Conservation (phyloP, 2,797 vertebrate species). For the Scleropages formosus region DNA sequence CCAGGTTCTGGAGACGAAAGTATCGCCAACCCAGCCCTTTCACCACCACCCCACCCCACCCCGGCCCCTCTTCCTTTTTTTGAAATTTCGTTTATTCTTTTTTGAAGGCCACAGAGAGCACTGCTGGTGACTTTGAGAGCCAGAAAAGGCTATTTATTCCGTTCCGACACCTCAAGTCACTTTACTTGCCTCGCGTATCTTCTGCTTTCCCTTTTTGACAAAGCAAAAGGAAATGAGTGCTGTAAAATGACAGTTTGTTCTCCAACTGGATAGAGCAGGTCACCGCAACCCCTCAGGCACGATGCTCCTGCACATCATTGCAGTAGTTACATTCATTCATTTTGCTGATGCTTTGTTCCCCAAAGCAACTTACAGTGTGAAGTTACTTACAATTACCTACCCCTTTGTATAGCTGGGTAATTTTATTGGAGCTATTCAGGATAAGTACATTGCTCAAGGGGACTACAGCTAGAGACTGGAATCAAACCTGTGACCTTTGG, state of each 20-base stretch:
- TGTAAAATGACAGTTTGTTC: background rate
- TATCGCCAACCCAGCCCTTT: background rate
- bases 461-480: no score
- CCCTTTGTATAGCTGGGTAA: no score
- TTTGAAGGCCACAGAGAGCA: background rate
- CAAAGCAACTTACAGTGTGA: no score
- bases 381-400: no score
- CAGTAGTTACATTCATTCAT: no score
- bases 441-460: no score
- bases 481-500: no score
- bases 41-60: no score
- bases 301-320: background rate
- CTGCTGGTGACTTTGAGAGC: background rate
- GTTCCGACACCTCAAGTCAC: background rate
- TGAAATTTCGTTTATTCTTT: no score
- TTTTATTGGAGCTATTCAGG: no score
- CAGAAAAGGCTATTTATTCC: conserved; percentile 22
- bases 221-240: background rate
- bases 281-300: background rate
- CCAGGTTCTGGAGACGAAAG: background rate
- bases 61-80: background rate
- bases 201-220: conserved; percentile 1
- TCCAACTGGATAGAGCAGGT: background rate
- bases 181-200: background rate
- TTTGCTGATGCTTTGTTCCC: no score